Base-by-base conservation (phyloP, 2,888 invertebrate species). In the Nasonovia ribisnigri region DNA sequence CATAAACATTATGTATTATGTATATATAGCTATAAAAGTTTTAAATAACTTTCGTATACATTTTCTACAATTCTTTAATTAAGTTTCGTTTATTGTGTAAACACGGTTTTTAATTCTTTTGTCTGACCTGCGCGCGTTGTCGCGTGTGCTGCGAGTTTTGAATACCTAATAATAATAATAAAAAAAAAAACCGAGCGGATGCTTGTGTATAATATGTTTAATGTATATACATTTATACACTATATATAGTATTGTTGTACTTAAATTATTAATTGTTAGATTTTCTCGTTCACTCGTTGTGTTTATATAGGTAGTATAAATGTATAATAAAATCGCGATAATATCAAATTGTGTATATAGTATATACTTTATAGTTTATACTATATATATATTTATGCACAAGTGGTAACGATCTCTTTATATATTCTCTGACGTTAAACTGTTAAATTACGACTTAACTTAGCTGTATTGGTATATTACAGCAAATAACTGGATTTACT, bases 391-490 rank as follows among this genome's bases (percentile, higher is more conserved):
- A 29, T 10, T 2, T 60, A 67, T 36, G 16, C 5, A n/a, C 20
- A 8, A 77, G 26, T 36, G 77, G 77, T 77, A 36, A 77, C 20
- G 77, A 90, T 84, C 26, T 84, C 77, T 90, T 77, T 90, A 77
- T 67, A 26, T 20, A 36, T 48, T 29, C 13, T 51, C n/a, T 48
- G 46, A 90, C 51, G 36, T 67, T 67, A 16, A 36, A 36, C 36
- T 77, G 36, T 77, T 77, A 16, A 36, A 36, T n/a, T 36, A 90
- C 51, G 36, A 88, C 42, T 54, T 84, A 11, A 43, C 43, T 42
- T 43, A 11, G 11, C 11, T 26, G 26, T 13, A 84, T 84, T 36
- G 6, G 36, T 43, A 84, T 84, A 43, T 43, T 11, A 26, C 26
- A 43, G 13, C 16, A 36, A 77, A 77, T 77, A 77, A 77, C 36